Percentiles rank a stretch among this genome's conserved stretches.
phyloP scores from a whole-genome alignment of 2,113 vertebrate species.

The Genyomyrus donnyi region DNA sequence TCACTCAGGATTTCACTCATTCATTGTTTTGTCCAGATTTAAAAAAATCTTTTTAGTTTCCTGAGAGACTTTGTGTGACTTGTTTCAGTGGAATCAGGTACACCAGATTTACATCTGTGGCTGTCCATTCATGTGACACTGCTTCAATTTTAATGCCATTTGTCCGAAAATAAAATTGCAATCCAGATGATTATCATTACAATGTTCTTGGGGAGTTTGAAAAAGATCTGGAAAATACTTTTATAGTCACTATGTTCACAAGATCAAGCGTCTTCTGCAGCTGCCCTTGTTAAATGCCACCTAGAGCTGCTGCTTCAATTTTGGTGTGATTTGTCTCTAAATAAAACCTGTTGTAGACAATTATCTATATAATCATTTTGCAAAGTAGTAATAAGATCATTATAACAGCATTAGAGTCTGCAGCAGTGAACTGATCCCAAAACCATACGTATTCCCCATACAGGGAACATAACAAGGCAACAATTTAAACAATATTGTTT shows the following conservation, averaged over 20 bases:
- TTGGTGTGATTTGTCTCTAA: neutral
- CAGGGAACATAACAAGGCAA: neutral
- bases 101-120: neutral
- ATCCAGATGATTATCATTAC: neutral
- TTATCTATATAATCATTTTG: neutral
- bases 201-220: neutral
- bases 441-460: neutral
- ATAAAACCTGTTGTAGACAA: neutral
- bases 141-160: neutral
- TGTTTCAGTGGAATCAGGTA: neutral
- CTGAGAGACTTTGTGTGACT: neutral
- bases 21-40: neutral
- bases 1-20: neutral
- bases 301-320: neutral
- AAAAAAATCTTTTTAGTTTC: neutral
- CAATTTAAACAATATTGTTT: neutral
- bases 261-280: neutral
- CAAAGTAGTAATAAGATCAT: neutral
- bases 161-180: neutral
- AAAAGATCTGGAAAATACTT: neutral
- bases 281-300: neutral
- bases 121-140: neutral
- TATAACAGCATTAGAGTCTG: neutral
- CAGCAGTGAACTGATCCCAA: neutral
- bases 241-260: neutral